Evolutionary conservation across 2,888 invertebrate species (phyloP).

Genomic region (Sisyra nigra): DNA sequence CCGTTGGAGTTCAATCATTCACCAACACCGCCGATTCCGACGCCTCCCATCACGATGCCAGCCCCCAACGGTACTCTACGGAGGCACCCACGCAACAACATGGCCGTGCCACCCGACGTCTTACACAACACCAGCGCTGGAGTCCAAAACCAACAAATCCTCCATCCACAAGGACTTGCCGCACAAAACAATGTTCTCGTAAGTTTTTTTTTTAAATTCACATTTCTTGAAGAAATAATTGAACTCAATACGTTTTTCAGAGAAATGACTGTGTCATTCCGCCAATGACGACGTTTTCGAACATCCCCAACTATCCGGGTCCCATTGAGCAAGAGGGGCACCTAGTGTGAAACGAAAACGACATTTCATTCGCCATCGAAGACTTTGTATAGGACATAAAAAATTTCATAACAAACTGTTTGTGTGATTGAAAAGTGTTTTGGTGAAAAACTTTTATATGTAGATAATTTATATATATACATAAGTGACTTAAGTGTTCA

Average conservation of each 20-base stretch:
- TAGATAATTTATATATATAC: too few species aligned
- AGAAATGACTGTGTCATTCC: slow-evolving; percentile 8
- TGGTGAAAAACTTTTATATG: too few species aligned
- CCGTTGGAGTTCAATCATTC: slow-evolving; percentile 45
- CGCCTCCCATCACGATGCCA: slow-evolving; percentile 21
- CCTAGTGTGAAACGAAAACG: slow-evolving; percentile 25
- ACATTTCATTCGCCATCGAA: slow-evolving; percentile 3
- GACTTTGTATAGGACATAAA: slow-evolving; percentile 6
- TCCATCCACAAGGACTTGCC: slow-evolving; percentile 26
- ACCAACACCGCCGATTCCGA: slow-evolving; percentile 29
- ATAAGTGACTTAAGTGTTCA: too few species aligned
- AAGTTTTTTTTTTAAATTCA: too few species aligned
- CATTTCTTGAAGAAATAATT: neutral
- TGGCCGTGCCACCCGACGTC: slow-evolving; percentile 26
- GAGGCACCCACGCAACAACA: slow-evolving; percentile 16
- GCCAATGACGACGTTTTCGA: slow-evolving; percentile 8
- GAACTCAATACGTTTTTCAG: neutral
- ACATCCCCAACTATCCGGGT: slow-evolving; percentile 14
- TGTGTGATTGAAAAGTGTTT: too few species aligned
- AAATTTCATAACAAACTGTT: too few species aligned
- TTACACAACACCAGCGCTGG: slow-evolving; percentile 25
- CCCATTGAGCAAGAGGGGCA: slow-evolving; percentile 30
- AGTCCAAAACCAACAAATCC: slow-evolving; percentile 24
- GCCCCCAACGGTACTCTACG: slow-evolving; percentile 26
- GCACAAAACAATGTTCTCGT: slow-evolving; percentile 19